Evolutionary conservation across 1,140 invertebrate species (phyloP).

Genomic region (Lepidotrigona ventralis): DNA sequence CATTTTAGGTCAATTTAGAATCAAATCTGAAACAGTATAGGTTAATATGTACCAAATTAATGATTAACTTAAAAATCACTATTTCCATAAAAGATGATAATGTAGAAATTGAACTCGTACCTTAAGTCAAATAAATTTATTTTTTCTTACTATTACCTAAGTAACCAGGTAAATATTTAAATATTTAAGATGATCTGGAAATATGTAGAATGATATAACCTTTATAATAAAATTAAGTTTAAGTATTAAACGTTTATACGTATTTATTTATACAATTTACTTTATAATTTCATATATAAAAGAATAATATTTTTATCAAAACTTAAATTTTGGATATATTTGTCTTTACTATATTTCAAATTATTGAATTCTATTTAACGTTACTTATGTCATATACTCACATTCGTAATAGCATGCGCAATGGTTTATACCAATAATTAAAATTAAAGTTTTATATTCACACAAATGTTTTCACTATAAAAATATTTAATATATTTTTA

Average conservation of each 20-base stretch:
- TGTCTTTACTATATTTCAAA: not conserved
- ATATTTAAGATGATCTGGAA: not conserved
- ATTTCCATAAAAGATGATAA: not conserved
- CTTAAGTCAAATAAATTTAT: not conserved
- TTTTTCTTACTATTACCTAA: not conserved
- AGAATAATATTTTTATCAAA: not conserved
- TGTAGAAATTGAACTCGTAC: not conserved
- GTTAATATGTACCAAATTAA: not conserved
- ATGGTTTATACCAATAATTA: not conserved
- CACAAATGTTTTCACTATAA: not conserved
- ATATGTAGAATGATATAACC: constrained; percentile 7
- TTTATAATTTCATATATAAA: not conserved
- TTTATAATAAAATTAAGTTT: constrained; percentile 2
- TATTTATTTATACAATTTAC: not conserved
- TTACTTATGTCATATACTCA: not conserved
- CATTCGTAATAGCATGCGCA: constrained; percentile 7
- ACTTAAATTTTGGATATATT: not conserved
- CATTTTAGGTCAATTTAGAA: constrained; percentile 62
- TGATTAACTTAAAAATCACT: not conserved
- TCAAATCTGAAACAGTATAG: constrained; percentile 24
- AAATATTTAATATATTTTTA: not conserved
- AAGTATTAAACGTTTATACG: not conserved
- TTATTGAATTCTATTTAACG: not conserved
- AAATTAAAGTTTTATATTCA: not conserved
- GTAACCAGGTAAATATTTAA: not conserved